Conservation (phyloP, 2,113 vertebrate genomes). For the Paedocypris sp. region DNA sequence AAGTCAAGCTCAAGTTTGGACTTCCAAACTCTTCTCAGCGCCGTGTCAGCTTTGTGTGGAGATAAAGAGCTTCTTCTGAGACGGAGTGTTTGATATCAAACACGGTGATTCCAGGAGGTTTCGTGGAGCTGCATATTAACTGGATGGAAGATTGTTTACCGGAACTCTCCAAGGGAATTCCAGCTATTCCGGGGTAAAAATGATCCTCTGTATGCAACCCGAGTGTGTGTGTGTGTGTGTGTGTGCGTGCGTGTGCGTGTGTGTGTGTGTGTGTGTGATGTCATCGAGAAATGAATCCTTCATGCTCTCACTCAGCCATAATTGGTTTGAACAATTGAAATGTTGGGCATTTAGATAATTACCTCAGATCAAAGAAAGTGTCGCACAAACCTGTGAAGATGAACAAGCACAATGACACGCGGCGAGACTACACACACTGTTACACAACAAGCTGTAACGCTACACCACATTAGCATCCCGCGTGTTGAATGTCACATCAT, state of each 20-base stretch:
- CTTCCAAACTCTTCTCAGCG: not conserved
- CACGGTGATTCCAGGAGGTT: not conserved
- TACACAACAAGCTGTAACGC: slow-evolving; percentile 1
- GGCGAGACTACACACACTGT: not conserved
- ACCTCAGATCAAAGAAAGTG: not conserved
- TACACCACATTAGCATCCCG: slow-evolving; percentile 6
- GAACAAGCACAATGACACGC: not conserved
- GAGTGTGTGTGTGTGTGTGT: too few species aligned
- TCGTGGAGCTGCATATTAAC: slow-evolving; percentile 15
- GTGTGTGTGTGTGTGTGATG: too few species aligned
- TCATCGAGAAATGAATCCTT: not conserved
- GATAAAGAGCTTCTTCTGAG: not conserved
- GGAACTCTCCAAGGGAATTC: slow-evolving; percentile 12
- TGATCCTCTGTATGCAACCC: too few species aligned
- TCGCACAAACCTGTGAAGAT: not conserved
- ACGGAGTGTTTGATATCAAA: slow-evolving; percentile 20
- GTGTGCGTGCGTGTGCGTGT: too few species aligned
- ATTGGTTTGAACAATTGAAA: not conserved
- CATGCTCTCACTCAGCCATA: not conserved
- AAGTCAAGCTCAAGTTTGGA: not conserved
- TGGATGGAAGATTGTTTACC: not conserved
- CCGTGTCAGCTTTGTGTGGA: not conserved
- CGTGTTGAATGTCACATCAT: not conserved
- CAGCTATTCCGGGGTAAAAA: not conserved
- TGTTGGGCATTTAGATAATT: not conserved